These are phyloP conservation scores for Ostrea edulis DNA, from an alignment of 1,140 invertebrate genomes.

Conservation along the genomic window DNA sequence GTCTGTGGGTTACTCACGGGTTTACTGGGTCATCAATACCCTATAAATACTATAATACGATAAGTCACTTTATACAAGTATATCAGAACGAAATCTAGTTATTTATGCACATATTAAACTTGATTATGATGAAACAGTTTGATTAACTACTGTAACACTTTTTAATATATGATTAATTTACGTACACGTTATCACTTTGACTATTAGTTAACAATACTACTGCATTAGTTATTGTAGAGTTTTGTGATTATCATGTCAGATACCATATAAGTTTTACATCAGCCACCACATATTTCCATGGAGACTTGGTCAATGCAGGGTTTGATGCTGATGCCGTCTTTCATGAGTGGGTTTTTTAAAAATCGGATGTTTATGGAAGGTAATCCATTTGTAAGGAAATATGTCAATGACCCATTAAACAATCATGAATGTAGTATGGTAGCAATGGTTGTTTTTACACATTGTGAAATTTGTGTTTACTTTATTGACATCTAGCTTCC, in stretches of 20 bases:
- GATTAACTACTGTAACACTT: not conserved
- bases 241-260: constrained; percentile 14
- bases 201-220: not conserved
- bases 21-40: no score
- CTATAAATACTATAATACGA: not conserved
- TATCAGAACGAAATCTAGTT: not conserved
- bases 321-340: not conserved
- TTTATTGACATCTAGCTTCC: no score
- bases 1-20: not conserved
- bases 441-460: no score
- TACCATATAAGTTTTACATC: no score
- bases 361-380: constrained; percentile 17
- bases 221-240: not conserved
- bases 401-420: no score
- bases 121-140: not conserved
- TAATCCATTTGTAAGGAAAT: not conserved
- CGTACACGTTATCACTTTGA: not conserved
- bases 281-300: not conserved
- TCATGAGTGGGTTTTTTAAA: not conserved
- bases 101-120: not conserved
- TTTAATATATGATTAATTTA: not conserved
- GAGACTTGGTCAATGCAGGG: not conserved
- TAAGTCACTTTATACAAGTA: not conserved
- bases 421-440: no score
- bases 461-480: no score